Percentiles rank a stretch among this genome's conserved stretches.
These are phyloP conservation scores for Chironex yamaguchii DNA, from an alignment of 30 jellyfish, hydroid and myxozoan genomes.

Conservation along the genomic window DNA sequence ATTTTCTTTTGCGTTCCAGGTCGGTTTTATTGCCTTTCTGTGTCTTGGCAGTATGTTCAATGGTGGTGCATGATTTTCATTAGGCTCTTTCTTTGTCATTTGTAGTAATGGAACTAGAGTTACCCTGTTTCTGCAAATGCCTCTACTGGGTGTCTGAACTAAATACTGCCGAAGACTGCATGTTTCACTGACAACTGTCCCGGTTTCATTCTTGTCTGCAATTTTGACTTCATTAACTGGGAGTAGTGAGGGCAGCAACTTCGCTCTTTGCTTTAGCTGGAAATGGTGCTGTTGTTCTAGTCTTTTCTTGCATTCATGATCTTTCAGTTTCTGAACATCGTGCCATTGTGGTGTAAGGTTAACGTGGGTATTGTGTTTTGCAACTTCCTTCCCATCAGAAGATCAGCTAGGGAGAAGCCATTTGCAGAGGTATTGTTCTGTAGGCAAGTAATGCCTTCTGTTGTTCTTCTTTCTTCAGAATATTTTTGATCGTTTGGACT, in stretches of 20 bases:
- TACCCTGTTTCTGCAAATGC: slow-evolving; percentile 42
- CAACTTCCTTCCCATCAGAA: slow-evolving; percentile 46
- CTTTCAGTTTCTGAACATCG: slow-evolving; percentile 7
- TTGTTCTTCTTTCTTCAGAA: slow-evolving; percentile 43
- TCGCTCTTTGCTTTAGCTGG: too few relatives aligned
- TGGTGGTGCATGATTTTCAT: slow-evolving; percentile 5
- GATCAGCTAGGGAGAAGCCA: slow-evolving; percentile 34
- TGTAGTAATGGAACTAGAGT: slow-evolving; percentile 52
- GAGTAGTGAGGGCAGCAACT: slow-evolving; percentile 24
- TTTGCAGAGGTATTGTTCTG: slow-evolving; percentile 58
- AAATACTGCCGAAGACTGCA: slow-evolving; percentile 43
- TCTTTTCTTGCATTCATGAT: slow-evolving; percentile 8
- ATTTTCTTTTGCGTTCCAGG: neutral
- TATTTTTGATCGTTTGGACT: slow-evolving; percentile 37
- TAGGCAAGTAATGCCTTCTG: slow-evolving; percentile 60
- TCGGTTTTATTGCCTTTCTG: neutral
- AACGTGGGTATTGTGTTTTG: slow-evolving; percentile 32
- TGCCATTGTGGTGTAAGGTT: slow-evolving; percentile 5
- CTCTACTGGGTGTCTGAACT: slow-evolving; percentile 60
- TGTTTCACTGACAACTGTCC: slow-evolving; percentile 44
- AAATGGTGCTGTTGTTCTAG: too few relatives aligned
- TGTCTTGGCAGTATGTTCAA: slow-evolving; percentile 59
- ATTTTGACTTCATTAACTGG: slow-evolving; percentile 56
- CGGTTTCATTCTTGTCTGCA: slow-evolving; percentile 44
- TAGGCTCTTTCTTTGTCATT: slow-evolving; percentile 9